Percentiles rank a stretch among this genome's conserved stretches.
phyloP scores from a whole-genome alignment of 1,140 invertebrate genomes.

The Dendrolimus punctatus region DNA sequence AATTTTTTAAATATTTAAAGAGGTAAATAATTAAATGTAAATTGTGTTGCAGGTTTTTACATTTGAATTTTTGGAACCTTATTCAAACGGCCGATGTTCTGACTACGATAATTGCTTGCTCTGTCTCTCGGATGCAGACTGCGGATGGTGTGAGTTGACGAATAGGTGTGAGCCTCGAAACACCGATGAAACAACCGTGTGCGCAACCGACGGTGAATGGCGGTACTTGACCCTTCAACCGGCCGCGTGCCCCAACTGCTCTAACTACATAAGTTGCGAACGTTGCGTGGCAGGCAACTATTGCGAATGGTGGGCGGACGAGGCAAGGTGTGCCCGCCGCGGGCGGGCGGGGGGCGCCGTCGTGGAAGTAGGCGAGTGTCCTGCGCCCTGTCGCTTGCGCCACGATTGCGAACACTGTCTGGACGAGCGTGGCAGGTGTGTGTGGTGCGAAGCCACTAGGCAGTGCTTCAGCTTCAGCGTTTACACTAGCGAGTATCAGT shows the following conservation, averaged over 20 bases:
- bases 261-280: constrained; percentile 90
- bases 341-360: constrained; percentile 82
- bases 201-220: constrained; percentile 76
- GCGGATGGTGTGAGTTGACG: constrained; percentile 90
- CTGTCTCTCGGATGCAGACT: constrained; percentile 90
- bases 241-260: constrained; percentile 87
- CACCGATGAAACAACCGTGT: constrained; percentile 77
- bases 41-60: constrained; percentile 78
- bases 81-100: constrained; percentile 83
- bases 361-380: constrained; percentile 75
- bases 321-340: constrained; percentile 86
- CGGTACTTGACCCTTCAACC: constrained; percentile 86
- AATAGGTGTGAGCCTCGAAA: constrained; percentile 76
- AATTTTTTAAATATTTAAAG: not conserved
- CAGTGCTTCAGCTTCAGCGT: constrained; percentile 96
- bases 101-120: constrained; percentile 88
- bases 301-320: constrained; percentile 93
- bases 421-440: constrained; percentile 88
- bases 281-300: constrained; percentile 79
- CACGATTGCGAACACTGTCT: constrained; percentile 87
- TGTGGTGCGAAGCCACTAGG: constrained; percentile 93
- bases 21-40: not conserved
- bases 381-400: constrained; percentile 82
- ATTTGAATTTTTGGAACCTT: constrained; percentile 92
- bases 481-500: constrained; percentile 95